Conservation (phyloP, 2,113 vertebrate species). For the Zootoca vivipara region DNA sequence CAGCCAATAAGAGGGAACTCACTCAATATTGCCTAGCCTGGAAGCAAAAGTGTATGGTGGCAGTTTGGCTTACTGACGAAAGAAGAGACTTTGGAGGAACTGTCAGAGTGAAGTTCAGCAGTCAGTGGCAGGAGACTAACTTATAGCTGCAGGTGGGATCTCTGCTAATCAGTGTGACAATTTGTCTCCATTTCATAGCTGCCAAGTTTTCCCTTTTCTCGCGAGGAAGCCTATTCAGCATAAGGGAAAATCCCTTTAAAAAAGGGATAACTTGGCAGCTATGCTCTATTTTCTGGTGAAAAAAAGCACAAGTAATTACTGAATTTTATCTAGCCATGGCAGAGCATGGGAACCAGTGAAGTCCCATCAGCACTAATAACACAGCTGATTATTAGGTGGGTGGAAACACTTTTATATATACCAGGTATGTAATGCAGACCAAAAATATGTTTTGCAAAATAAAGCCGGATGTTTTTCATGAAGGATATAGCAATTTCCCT, state of each 20-base stretch:
- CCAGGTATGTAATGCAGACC: rapidly evolving
- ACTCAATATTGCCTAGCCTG: not conserved
- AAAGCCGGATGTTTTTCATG: not conserved
- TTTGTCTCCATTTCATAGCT: too few species aligned
- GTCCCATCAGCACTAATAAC: not conserved
- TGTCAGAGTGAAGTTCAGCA: not conserved
- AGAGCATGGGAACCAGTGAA: not conserved
- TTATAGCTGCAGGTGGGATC: not conserved
- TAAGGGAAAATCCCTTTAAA: too few species aligned
- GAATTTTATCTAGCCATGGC: not conserved
- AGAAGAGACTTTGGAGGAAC: not conserved
- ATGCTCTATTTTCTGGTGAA: not conserved
- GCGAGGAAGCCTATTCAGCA: too few species aligned
- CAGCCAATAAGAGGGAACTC: not conserved
- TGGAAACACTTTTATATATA: not conserved
- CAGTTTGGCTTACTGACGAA: not conserved
- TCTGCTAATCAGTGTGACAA: not conserved
- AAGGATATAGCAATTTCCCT: not conserved
- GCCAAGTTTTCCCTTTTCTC: too few species aligned
- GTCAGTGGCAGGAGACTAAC: not conserved
- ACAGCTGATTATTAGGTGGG: not conserved
- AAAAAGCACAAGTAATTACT: not conserved
- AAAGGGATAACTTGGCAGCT: too few species aligned
- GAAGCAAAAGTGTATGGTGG: not conserved
- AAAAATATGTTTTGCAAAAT: not conserved